These are phyloP conservation scores for Lates calcarifer DNA, from an alignment of 2,113 vertebrate genomes.

Conservation along the genomic window DNA sequence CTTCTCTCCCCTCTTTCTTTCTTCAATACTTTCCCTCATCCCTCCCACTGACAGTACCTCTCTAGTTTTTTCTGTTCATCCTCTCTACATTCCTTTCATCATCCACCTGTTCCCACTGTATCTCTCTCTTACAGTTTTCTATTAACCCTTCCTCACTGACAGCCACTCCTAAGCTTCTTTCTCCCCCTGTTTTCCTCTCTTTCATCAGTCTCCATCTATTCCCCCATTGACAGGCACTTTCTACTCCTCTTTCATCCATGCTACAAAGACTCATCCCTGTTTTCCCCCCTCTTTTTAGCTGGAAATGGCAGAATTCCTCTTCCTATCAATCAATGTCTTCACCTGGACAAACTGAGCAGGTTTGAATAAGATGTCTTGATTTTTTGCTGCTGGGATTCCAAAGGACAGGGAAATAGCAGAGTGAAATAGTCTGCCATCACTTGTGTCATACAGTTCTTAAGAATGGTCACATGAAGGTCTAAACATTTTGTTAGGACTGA, in stretches of 20 bases:
- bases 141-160: conserved; percentile 55
- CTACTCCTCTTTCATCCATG: conserved; percentile 33
- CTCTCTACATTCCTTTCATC: conserved; percentile 48
- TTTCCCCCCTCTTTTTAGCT: conserved; percentile 11
- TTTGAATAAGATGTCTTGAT: conserved; percentile 23
- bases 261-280: conserved; percentile 21
- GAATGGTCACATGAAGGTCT: conserved; percentile 13
- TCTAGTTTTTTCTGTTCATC: conserved; percentile 30
- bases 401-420: background rate
- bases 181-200: conserved; percentile 32
- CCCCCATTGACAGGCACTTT: conserved; percentile 26
- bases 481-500: conserved; percentile 21
- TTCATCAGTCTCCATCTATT: conserved; percentile 55
- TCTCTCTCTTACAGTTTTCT: conserved; percentile 53
- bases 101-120: conserved; percentile 43
- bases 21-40: background rate
- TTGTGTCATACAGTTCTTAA: conserved; percentile 8
- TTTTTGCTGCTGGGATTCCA: conserved; percentile 8
- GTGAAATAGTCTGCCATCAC: background rate
- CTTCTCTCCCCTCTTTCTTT: conserved; percentile 4
- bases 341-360: conserved; percentile 1
- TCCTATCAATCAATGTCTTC: conserved; percentile 30
- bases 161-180: conserved; percentile 40
- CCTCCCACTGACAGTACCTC: conserved; percentile 26
- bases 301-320: conserved; percentile 24